Evolutionary conservation across 2,888 invertebrate species (phyloP), one percentile per base, ranked within the genome.

Genomic region (Blastobasis lacticolella): DNA sequence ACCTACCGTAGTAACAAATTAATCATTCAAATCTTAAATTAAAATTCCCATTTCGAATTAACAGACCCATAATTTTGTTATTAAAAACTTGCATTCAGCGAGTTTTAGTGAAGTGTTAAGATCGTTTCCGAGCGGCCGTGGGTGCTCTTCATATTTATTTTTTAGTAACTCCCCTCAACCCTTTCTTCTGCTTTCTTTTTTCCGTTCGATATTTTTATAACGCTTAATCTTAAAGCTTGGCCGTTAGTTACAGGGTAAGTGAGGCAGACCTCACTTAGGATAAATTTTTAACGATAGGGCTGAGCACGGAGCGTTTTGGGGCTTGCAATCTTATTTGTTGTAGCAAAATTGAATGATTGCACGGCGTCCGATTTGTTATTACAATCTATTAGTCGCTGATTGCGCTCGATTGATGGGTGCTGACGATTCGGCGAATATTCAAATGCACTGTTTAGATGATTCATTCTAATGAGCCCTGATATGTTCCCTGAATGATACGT

Each of bases 241-340:
- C 70, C 69, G 71, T 76, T 71, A 70, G 72, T 73, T 71, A 69
- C 64, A 63, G 68, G 64, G 63, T 62, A 71, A 71, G 72, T 73
- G 69, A 73, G 68, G 63, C 65, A 65, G 69, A 71, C 67, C 71
- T 71, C 66, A 74, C 74, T 74, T 73, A 71, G 68, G 71, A 75
- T 72, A 69, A 67, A 65, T 74, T 75, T 78, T 77, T 78, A 81
- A 80, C 70, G 62, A 77, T 59, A 80, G 77, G 80, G 78, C 62
- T 75, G 71, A 50, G 59, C 54, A 49, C 40, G 8, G 38, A 55
- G 53, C 50, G 50, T 60, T 57, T 61, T 58, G 50, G 53, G 60
- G 54, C 62, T 53, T 65, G 63, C 69, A 77, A 76, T 78, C 70
- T 80, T 71, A 71, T 75, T 76, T 78, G 70, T 66, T 71, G 64